Percentiles rank a stretch among this genome's conserved stretches.
phyloP scores from a whole-genome alignment of 1,140 invertebrate genomes.

The Eufriesea mexicana region DNA sequence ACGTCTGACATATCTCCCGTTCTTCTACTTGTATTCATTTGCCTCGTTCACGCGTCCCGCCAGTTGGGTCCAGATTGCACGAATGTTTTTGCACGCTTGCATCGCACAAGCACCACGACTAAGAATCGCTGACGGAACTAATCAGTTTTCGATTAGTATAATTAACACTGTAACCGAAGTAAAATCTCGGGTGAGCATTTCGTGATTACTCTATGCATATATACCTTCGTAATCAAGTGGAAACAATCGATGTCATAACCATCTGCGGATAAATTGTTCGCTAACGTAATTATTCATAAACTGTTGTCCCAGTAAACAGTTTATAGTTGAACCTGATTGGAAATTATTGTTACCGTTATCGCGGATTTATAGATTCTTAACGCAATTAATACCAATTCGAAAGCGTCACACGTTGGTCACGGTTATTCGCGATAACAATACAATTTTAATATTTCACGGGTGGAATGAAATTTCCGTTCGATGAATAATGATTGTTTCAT shows the following conservation, averaged over 20 bases:
- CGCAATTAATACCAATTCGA: too few relatives aligned
- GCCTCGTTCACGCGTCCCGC: background rate
- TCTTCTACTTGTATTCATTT: background rate
- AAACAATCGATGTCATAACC: background rate
- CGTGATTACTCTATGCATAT: too few relatives aligned
- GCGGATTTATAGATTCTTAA: too few relatives aligned
- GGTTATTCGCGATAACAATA: too few relatives aligned
- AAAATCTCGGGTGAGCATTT: background rate
- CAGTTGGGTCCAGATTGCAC: background rate
- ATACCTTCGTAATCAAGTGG: background rate
- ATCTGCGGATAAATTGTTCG: background rate
- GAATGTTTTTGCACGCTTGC: background rate
- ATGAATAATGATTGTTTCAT: background rate
- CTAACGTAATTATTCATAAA: too few relatives aligned
- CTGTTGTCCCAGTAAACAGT: background rate
- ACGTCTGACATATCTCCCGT: background rate
- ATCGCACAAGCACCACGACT: background rate
- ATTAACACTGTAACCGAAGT: background rate
- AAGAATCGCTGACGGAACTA: too few relatives aligned
- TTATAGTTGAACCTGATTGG: background rate
- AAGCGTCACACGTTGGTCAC: too few relatives aligned
- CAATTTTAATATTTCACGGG: too few relatives aligned
- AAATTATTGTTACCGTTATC: background rate
- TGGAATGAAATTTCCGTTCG: background rate
- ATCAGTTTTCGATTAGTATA: constrained; percentile 1